Evolutionary conservation across 2,797 vertebrate species (phyloP).

Genomic region (Macropodus opercularis): DNA sequence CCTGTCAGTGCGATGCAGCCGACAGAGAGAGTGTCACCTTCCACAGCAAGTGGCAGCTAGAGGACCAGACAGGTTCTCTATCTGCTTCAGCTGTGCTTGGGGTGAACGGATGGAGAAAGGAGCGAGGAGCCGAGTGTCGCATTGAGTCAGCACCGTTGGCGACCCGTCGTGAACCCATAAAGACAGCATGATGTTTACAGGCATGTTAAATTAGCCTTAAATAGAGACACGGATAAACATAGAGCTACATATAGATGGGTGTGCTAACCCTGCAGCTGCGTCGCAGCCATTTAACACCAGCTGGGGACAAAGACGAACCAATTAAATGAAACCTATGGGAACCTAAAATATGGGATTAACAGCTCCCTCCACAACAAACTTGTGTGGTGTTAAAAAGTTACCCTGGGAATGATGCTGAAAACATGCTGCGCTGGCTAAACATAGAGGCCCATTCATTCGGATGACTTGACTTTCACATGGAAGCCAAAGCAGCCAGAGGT

Average conservation of each 20-base stretch:
- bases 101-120: constrained; percentile 15
- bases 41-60: constrained; percentile 24
- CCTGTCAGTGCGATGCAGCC: constrained; percentile 46
- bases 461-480: neutral
- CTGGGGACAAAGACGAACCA: constrained; percentile 24
- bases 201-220: constrained; percentile 31
- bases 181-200: constrained; percentile 41
- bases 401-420: neutral
- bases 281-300: constrained; percentile 39
- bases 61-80: constrained; percentile 38
- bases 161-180: constrained; percentile 57
- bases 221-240: constrained; percentile 48
- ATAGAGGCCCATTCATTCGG: neutral
- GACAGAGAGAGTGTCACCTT: constrained; percentile 50
- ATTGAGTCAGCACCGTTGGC: constrained; percentile 46
- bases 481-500: neutral
- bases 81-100: constrained; percentile 13
- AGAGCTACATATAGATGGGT: constrained; percentile 27
- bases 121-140: neutral
- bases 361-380: neutral
- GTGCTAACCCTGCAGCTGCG: constrained; percentile 22
- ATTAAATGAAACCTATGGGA: constrained; percentile 37
- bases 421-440: neutral
- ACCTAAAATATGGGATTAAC: constrained; percentile 23
- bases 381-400: neutral